Percentiles rank a stretch among this genome's conserved stretches.
phyloP scores from a whole-genome alignment of 2,113 vertebrate genomes.

The Recurvirostra avosetta region DNA sequence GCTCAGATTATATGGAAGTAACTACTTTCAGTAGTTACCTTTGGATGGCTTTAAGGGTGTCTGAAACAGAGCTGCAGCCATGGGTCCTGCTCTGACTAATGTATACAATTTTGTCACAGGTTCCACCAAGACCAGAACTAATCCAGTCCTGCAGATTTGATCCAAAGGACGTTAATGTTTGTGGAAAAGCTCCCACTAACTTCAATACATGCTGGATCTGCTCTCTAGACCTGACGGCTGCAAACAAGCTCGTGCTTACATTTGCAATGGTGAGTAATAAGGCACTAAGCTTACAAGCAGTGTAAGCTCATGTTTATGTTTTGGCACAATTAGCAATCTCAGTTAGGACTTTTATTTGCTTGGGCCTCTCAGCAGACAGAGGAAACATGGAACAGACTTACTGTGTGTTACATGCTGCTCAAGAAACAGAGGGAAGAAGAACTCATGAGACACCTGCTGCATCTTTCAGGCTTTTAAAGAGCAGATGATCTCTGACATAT shows the following conservation, averaged over 20 bases:
- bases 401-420: not conserved
- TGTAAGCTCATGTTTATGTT: not conserved
- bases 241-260: not conserved
- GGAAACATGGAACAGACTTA: not conserved
- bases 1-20: not conserved
- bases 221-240: constrained; percentile 1
- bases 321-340: constrained; percentile 25
- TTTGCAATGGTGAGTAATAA: constrained; percentile 54
- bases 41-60: not conserved
- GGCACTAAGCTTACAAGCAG: not conserved
- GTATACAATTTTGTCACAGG: not conserved
- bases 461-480: constrained; percentile 25
- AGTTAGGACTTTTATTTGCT: not conserved
- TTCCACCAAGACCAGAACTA: not conserved
- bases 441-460: not conserved
- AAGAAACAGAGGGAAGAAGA: not conserved
- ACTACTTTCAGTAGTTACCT: not conserved
- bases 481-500: constrained; percentile 35
- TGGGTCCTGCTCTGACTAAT: not conserved
- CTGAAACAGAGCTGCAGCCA: not conserved
- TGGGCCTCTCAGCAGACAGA: constrained; percentile 15
- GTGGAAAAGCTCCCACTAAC: not conserved
- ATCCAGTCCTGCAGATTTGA: not conserved
- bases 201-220: not conserved
- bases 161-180: not conserved